phyloP scores from a whole-genome alignment of 2,888 invertebrate genomes.

The Colletes collaris region DNA sequence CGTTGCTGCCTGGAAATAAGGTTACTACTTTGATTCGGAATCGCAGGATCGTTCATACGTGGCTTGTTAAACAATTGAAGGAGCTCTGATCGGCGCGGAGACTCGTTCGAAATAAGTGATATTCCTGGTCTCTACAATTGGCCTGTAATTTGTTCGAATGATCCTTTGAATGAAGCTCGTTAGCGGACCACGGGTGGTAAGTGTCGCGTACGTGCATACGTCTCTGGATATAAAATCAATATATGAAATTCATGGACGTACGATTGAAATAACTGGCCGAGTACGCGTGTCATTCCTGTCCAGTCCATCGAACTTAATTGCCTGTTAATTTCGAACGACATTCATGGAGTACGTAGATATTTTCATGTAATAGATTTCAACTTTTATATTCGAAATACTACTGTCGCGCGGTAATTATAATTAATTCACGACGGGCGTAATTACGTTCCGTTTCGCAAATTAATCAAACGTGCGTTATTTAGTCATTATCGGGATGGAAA shows the following conservation, averaged over 20 bases:
- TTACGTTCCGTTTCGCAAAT: too few relatives aligned
- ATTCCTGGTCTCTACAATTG: constrained; percentile 31
- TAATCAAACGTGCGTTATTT: too few relatives aligned
- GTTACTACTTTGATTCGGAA: constrained; percentile 23
- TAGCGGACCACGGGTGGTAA: constrained; percentile 17
- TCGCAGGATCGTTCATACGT: neutral
- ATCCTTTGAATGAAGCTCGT: constrained; percentile 54
- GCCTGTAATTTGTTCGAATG: constrained; percentile 47
- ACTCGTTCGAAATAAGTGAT: constrained; percentile 38
- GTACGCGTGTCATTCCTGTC: constrained; percentile 26
- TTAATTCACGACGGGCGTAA: too few relatives aligned
- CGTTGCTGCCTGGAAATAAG: neutral
- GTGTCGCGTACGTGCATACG: constrained; percentile 15
- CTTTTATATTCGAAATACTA: constrained; percentile 1
- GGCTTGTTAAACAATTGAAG: constrained; percentile 14
- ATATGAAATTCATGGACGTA: constrained; percentile 32
- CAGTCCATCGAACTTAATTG: constrained; percentile 46
- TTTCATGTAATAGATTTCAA: constrained; percentile 19
- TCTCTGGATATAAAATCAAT: constrained; percentile 53
- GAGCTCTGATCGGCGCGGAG: neutral
- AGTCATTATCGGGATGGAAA: too few relatives aligned
- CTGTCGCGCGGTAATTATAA: too few relatives aligned
- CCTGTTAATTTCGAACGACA: constrained; percentile 42
- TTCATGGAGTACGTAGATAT: constrained; percentile 30
- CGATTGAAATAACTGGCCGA: constrained; percentile 14